Evolutionary conservation across 64 coral and sea anemone species (phyloP), one percentile per base, ranked within the genome.

Genomic region (Orbicella faveolata): DNA sequence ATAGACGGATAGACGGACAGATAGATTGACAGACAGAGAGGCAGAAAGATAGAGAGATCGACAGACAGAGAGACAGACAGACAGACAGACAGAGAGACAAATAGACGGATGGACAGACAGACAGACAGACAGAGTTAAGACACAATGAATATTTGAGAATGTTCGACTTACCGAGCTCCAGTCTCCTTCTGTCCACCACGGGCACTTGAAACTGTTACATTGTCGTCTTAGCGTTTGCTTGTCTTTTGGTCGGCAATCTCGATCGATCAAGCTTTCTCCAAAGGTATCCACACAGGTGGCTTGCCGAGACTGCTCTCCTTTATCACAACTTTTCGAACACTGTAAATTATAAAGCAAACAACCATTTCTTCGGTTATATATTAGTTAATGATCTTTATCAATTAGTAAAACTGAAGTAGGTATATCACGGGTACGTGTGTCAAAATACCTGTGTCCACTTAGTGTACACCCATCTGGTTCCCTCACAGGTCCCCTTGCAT

Each of bases 361-460:
- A 59, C 0, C 55, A 59, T 59, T 59, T 59, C 15, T 16, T 59
- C 15, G 11, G 12, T 59, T 59, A 59, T 9, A 16, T 59, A 59
- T 59, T 6, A 16, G 55, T 16, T 14, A 41, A 33, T 23, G 36
- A 69, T 25, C 67, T 70, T n/a, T 5, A 70, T 25, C 23, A 25
- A 70, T 70, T 26, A 10, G 11, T n/a, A 10, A 11, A 26, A 18
- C 6, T 67, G 64, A 21, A 67, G 1, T 67, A 67, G 6, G 18
- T 67, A 7, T 21, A 17, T 23, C 64, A 17, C 64, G 23, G 18
- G 18, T 48, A 48, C 3, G 44, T 48, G 44, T 5, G 44, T 6
- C n/a, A 2, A 95, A 57, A 6, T 92, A 96, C 95, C 78, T 87
- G 7, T 10, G 95, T 87, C 95, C 95, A 96, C 19, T 84, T 55